phyloP scores from a whole-genome alignment of 2,797 vertebrate genomes.

The Hyperoplus immaculatus region DNA sequence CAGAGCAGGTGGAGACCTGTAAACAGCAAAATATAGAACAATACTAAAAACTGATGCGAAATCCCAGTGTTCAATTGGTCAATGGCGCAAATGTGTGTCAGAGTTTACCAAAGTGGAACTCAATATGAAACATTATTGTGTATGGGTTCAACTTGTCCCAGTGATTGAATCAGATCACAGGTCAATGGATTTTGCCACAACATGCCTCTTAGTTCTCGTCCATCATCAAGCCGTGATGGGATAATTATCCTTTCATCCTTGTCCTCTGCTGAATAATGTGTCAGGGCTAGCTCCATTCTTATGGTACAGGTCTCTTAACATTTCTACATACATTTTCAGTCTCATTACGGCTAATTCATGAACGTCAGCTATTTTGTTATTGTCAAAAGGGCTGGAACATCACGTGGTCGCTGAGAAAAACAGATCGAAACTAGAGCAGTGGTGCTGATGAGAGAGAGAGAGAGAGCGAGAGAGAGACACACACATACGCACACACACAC shows the following conservation, averaged over 20 bases:
- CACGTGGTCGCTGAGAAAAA: slow-evolving; percentile 14
- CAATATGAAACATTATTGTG: too few species aligned
- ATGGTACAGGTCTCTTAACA: not conserved
- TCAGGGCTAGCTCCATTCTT: not conserved
- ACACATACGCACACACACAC: too few species aligned
- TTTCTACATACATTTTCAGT: not conserved
- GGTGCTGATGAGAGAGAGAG: slow-evolving; percentile 74
- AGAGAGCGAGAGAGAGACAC: too few species aligned
- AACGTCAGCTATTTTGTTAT: not conserved
- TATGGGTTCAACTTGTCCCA: too few species aligned
- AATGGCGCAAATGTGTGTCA: too few species aligned
- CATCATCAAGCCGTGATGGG: not conserved
- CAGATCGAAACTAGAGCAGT: slow-evolving; percentile 47
- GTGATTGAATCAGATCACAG: too few species aligned
- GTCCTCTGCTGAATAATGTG: not conserved
- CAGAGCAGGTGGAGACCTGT: not conserved
- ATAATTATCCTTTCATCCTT: not conserved
- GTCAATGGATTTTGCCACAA: too few species aligned
- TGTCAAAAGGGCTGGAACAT: slow-evolving; percentile 3
- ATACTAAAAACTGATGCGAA: not conserved
- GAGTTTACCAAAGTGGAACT: too few species aligned
- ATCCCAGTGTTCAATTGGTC: too few species aligned
- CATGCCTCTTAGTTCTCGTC: not conserved
- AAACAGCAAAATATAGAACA: not conserved
- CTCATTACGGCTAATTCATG: not conserved